Base-by-base conservation (phyloP, 1,140 invertebrate genomes). In the Drosophila subobscura region DNA sequence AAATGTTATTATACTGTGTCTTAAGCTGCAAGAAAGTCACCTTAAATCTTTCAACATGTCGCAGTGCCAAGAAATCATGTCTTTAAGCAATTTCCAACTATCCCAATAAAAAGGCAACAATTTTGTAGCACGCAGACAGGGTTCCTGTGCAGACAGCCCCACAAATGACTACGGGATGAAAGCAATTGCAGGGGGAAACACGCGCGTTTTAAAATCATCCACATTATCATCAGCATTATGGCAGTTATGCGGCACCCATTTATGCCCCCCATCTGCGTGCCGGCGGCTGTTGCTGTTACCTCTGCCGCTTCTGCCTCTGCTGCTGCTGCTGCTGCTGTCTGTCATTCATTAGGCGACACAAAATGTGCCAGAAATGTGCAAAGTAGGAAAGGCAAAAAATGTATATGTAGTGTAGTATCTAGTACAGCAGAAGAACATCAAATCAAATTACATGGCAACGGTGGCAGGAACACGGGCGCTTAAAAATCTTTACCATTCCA, bases 181-280 rank as follows among this genome's bases (percentile, higher is more conserved):
- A 78, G 78, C 83, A 88, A 88, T 86, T 88, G 81, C 64, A 64
- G 40, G 60, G 60, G 53, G 70, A 86, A 86, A 81, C 83, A 86
- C 78, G 83, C 83, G 81, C 81, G 55, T 70, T 81, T 86, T 86
- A 85, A 88, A 78, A 86, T 88, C 78, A 88, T 88, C 81, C 79
- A 74, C 81, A 86, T 86, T 86, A 88, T 81, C 81, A 86, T 86
- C 81, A 88, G 74, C 81, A 86, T 86, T 86, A 86, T 86, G 83
- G 68, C 70, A 68, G 81, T 86, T 86, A 88, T 88, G 77, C 74
- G 71, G 77, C 67, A 71, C 52, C 37, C 33, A 57, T 50, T 49
- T 72, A 44, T 72, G 29, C 56, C 50, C 50, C 50, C 14, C 33
- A 40, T 25, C 29, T n/a, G 27, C 37, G 47, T 60, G 56, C 41